Evolutionary conservation across 2,888 invertebrate species (phyloP).

Genomic region (Orthosia incerta): DNA sequence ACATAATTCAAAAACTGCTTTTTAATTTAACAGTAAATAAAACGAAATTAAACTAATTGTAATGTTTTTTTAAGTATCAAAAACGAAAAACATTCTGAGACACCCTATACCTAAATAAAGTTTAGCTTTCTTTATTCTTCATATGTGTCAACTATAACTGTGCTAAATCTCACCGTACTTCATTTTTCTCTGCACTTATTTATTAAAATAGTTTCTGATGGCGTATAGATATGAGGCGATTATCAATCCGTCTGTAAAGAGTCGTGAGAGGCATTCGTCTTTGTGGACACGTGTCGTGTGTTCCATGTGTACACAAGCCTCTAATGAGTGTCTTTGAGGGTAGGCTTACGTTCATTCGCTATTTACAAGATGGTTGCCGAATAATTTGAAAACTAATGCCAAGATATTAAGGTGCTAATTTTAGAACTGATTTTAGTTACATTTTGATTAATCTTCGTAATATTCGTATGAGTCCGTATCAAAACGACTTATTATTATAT

Average conservation of each 20-base stretch:
- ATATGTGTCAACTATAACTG: no score
- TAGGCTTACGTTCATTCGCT: slow-evolving; percentile 6
- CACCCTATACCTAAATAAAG: no score
- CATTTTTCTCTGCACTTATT: no score
- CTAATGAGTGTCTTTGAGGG: slow-evolving; percentile 23
- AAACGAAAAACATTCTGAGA: no score
- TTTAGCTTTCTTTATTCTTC: no score
- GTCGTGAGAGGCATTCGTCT: slow-evolving; percentile 6
- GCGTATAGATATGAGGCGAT: not conserved
- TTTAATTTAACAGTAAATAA: no score
- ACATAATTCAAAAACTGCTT: no score
- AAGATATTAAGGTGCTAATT: not conserved
- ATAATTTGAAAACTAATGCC: not conserved
- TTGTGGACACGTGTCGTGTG: slow-evolving; percentile 3
- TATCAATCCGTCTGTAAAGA: slow-evolving; percentile 7
- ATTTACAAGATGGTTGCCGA: not conserved
- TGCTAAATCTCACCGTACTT: no score
- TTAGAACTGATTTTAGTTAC: not conserved
- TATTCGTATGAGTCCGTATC: not conserved
- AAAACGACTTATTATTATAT: no score
- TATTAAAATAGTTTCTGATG: not conserved
- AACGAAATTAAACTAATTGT: no score
- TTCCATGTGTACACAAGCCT: not conserved
- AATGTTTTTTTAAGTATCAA: no score
- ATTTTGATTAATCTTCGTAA: not conserved